Conservation (phyloP, 2,888 invertebrate species). For the Dastarcus helophoroides region DNA sequence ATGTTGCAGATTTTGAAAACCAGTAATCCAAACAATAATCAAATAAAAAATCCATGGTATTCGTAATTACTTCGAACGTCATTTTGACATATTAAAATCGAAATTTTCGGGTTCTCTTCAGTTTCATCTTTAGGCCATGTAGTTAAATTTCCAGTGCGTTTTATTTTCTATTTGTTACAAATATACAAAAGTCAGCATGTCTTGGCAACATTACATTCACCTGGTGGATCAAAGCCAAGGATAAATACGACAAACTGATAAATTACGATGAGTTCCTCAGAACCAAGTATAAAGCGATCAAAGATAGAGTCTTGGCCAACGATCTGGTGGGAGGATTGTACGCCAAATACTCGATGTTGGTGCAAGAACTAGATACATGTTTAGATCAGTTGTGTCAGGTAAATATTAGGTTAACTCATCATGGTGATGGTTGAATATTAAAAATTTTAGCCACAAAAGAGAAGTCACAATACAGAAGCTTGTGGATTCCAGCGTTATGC, state of each 20-base stretch:
- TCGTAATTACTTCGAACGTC: no score
- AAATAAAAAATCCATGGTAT: no score
- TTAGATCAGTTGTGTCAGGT: slow-evolving; percentile 49
- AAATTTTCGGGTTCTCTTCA: no score
- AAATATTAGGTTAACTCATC: slow-evolving; percentile 4
- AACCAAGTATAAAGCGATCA: slow-evolving; percentile 22
- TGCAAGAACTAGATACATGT: slow-evolving; percentile 46
- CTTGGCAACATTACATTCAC: no score
- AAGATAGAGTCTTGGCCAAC: slow-evolving; percentile 40
- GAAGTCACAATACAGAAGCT: slow-evolving; percentile 43
- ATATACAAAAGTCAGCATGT: neutral
- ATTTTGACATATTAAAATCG: no score
- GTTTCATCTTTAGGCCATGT: no score
- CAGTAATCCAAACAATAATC: no score
- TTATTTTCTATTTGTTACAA: neutral
- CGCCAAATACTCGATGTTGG: slow-evolving; percentile 41
- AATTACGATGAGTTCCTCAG: slow-evolving; percentile 30
- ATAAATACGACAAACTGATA: slow-evolving; percentile 33
- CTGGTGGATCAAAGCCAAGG: slow-evolving; percentile 40
- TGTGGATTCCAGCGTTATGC: slow-evolving; percentile 44
- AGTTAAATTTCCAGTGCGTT: no score
- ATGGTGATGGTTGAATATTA: neutral
- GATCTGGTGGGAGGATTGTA: slow-evolving; percentile 42
- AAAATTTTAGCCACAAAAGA: slow-evolving; percentile 33
- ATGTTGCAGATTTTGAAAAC: no score